Percentiles rank a stretch among this genome's conserved stretches.
phyloP scores from a whole-genome alignment of 2,113 vertebrate genomes.

The Corythaeola cristata region DNA sequence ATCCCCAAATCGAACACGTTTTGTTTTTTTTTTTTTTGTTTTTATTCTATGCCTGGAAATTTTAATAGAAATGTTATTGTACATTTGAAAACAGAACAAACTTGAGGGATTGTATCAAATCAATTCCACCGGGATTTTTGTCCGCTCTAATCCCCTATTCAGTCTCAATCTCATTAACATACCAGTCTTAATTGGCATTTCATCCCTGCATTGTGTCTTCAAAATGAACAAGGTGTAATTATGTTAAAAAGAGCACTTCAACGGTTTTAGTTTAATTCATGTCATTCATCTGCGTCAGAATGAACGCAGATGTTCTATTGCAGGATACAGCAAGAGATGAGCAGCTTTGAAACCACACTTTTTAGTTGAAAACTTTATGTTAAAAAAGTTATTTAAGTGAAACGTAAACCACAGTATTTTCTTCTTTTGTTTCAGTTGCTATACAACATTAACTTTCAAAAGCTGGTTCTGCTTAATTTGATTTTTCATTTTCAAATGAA shows the following conservation, averaged over 20 bases:
- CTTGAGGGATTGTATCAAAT: constrained; percentile 65
- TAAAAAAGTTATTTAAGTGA: constrained; percentile 77
- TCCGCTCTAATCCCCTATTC: constrained; percentile 73
- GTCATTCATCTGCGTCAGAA: constrained; percentile 79
- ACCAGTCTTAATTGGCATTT: constrained; percentile 80
- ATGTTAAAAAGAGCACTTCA: constrained; percentile 74
- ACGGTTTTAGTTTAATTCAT: constrained; percentile 62
- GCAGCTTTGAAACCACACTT: constrained; percentile 72
- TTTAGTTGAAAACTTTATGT: constrained; percentile 69
- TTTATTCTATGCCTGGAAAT: constrained; percentile 1
- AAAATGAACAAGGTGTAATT: constrained; percentile 81
- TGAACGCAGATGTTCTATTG: constrained; percentile 80
- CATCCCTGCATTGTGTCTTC: constrained; percentile 79
- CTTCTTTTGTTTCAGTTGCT: constrained; percentile 76
- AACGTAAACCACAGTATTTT: constrained; percentile 74
- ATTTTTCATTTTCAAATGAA: constrained; percentile 80
- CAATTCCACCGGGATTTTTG: constrained; percentile 67
- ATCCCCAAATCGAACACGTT: background rate
- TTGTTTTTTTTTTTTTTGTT: background rate
- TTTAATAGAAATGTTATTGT: constrained; percentile 41
- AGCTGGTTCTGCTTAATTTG: constrained; percentile 79
- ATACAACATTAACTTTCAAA: constrained; percentile 78
- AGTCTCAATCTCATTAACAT: constrained; percentile 75
- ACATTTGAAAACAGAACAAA: constrained; percentile 63
- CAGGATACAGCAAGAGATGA: constrained; percentile 61